These are phyloP conservation scores for Fragum whitleyi DNA, from an alignment of 2,888 invertebrate species.

Conservation along the genomic window DNA sequence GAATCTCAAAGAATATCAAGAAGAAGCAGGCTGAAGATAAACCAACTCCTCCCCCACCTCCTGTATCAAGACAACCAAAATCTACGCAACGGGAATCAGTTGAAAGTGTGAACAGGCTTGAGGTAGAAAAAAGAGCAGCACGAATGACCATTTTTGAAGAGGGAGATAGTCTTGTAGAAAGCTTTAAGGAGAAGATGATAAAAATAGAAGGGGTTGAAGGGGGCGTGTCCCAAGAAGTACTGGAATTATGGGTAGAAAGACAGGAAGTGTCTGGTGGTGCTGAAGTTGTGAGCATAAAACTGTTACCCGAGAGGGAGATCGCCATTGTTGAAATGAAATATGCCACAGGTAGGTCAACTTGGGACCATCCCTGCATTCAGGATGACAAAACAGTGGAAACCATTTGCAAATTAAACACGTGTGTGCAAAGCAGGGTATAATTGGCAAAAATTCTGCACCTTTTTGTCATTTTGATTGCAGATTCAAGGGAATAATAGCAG, in stretches of 20 bases:
- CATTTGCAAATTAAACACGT: neutral
- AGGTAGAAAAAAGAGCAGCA: neutral
- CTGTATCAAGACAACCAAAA: neutral
- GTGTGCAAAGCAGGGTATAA: no score
- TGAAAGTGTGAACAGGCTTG: neutral
- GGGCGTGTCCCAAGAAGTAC: neutral
- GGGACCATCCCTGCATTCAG: no score
- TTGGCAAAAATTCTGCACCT: neutral
- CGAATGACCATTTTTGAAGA: neutral
- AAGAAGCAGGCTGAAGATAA: neutral
- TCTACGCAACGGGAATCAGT: neutral
- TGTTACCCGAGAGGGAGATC: neutral
- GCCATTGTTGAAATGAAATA: constrained; percentile 22
- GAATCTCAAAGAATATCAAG: neutral
- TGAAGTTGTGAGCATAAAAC: neutral
- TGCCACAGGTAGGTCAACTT: constrained; percentile 7
- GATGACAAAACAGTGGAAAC: no score
- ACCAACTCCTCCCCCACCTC: neutral
- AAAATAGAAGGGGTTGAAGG: constrained; percentile 7
- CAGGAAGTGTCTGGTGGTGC: constrained; percentile 10
- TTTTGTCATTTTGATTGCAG: neutral
- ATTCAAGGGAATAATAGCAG: neutral
- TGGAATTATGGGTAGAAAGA: constrained; percentile 18
- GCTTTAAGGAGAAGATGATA: neutral
- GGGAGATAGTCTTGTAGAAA: neutral